Evolutionary conservation across 2,797 vertebrate species (phyloP), one percentile per base, ranked within the genome.

Genomic region (Crocodylus rhombifer): DNA sequence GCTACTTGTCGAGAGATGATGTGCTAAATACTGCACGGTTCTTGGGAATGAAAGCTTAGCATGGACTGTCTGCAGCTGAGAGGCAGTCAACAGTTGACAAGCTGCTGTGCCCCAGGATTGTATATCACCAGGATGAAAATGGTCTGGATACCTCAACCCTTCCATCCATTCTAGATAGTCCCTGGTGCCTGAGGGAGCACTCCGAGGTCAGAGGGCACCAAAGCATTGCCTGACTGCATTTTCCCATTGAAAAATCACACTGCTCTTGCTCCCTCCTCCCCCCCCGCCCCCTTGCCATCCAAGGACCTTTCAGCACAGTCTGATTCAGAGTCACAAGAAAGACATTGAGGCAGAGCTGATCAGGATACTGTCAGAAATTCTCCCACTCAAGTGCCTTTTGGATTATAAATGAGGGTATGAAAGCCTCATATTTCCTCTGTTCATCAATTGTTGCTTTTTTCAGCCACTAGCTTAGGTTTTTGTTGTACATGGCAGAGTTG

Each of bases 1-100:
- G 99, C 91, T 99, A 99, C 91, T 97, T 99, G 97, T 99, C 98
- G 0, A 98, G 98, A 89, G 99, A 99, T 2, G 99, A 99, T 1
- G 87, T 99, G 85, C 98, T 99, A 69, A 99, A 98, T 96, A 97
- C 97, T 0, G 99, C 99, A 7, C 98, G 98, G 28, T 76, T 98
- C 56, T 98, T 99, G 42, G 99, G 98, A 2, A 98, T 99, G 78
- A 98, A 98, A 88, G 98, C 98, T 64, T 99, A 97, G 98, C 55
- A 65, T 33, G 0, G 42, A 4, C 28, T 77, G 18, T 16, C 20
- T 61, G 28, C 76, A 0, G 9, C 1, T 5, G 65, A 56, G 56
- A 7, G 26, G 30, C 28, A 28, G 42, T 1, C 57, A 2, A 13
- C 7, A 33, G 62, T 8, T 79, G 55, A 4, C 69, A 62, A 33